Percentiles rank a stretch among this genome's conserved stretches.
These are phyloP conservation scores for Hirtodrosophila trivittata DNA, from an alignment of 2,888 invertebrate genomes.

Conservation along the genomic window DNA sequence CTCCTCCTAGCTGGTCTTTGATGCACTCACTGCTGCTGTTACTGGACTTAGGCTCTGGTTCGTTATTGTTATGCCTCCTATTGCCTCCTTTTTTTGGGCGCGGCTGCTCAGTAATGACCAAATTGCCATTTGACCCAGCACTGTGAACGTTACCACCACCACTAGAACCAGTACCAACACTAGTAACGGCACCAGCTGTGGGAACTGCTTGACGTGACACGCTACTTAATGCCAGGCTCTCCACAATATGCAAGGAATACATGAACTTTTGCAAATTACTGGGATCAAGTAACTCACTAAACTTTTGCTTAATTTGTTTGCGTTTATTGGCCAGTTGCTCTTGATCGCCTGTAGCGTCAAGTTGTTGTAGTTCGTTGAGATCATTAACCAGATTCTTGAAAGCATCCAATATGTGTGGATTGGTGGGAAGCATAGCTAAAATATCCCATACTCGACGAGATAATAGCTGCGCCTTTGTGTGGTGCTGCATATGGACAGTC, in stretches of 20 bases:
- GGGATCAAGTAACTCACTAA: conserved; percentile 92
- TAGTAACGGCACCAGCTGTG: conserved; percentile 25
- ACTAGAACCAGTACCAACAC: conserved; percentile 29
- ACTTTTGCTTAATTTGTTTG: conserved; percentile 82
- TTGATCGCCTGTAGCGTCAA: conserved; percentile 50
- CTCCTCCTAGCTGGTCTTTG: conserved; percentile 48
- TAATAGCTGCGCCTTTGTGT: conserved; percentile 94
- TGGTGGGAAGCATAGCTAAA: conserved; percentile 94
- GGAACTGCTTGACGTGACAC: conserved; percentile 52
- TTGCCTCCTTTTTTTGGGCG: conserved; percentile 59
- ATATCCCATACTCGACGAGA: conserved; percentile 98
- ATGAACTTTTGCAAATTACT: conserved; percentile 96
- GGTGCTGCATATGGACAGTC: conserved; percentile 86
- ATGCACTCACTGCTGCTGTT: conserved; percentile 50
- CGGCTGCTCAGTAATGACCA: conserved; percentile 63
- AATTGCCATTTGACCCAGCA: conserved; percentile 55
- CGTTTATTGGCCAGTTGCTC: conserved; percentile 79
- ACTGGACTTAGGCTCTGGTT: conserved; percentile 63
- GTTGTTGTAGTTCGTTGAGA: conserved; percentile 72
- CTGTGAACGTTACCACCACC: conserved; percentile 1
- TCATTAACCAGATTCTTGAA: conserved; percentile 89
- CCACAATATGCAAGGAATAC: conserved; percentile 97
- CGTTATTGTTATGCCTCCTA: conserved; percentile 69
- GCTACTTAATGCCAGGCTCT: conserved; percentile 86
- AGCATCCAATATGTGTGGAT: conserved; percentile 90